These are phyloP conservation scores for Pinna nobilis DNA, from an alignment of 1,140 invertebrate species.

Conservation along the genomic window DNA sequence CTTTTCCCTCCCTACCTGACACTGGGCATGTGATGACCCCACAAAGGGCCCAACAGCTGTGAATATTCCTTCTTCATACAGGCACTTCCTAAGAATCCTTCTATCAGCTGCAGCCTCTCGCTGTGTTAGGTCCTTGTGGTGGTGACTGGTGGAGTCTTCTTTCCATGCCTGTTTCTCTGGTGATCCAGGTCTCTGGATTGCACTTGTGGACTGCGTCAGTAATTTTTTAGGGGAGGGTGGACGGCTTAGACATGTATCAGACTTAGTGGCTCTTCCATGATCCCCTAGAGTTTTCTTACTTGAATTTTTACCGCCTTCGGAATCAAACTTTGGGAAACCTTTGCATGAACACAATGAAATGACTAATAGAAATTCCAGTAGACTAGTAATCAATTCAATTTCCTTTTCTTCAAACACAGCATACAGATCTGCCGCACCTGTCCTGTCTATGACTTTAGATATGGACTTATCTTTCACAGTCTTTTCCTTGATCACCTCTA, in stretches of 20 bases:
- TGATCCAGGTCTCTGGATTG: constrained; percentile 13
- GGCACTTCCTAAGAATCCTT: constrained; percentile 48
- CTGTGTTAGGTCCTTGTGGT: constrained; percentile 31
- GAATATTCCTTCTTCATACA: constrained; percentile 52
- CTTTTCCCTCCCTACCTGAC: constrained; percentile 18
- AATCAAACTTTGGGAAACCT: constrained; percentile 29
- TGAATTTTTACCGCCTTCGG: constrained; percentile 13
- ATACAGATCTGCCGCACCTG: constrained; percentile 25
- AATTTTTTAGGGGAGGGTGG: not conserved
- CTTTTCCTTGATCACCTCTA: not conserved
- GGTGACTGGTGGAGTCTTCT: not conserved
- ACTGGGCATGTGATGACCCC: constrained; percentile 25
- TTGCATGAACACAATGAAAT: constrained; percentile 48
- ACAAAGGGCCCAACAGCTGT: constrained; percentile 45
- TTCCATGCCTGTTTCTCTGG: constrained; percentile 13
- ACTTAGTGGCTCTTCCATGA: not conserved
- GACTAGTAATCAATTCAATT: constrained; percentile 35
- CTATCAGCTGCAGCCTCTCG: constrained; percentile 51
- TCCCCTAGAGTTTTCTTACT: not conserved
- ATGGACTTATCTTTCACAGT: not conserved
- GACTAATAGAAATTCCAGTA: constrained; percentile 45
- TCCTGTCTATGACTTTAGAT: constrained; percentile 13
- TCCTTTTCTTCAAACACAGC: constrained; percentile 34
- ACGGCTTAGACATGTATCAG: not conserved
- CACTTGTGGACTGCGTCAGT: constrained; percentile 14